phyloP scores from a whole-genome alignment of 2,797 vertebrate species.

The Halcyon badia region DNA sequence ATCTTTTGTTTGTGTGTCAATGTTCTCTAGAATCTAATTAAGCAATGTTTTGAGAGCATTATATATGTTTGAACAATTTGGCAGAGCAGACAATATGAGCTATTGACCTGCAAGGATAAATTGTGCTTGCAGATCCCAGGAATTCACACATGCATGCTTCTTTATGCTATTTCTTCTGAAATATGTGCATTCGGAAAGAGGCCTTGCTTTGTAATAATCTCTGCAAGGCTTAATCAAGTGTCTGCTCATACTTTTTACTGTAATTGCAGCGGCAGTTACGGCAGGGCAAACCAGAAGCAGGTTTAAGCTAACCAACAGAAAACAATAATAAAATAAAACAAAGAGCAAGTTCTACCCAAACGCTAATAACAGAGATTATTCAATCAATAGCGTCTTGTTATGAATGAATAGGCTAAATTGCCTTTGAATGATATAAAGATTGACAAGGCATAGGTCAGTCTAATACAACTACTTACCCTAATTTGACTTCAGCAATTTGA shows the following conservation, averaged over 20 bases:
- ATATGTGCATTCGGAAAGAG: background rate
- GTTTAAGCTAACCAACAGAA: background rate
- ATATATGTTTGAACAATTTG: constrained; percentile 78
- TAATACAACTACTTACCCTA: constrained; percentile 32
- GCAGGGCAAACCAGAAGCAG: background rate
- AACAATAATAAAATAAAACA: constrained; percentile 1
- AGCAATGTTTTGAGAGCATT: constrained; percentile 77
- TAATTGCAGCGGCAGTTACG: background rate
- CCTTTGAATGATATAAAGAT: constrained; percentile 39
- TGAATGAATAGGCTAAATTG: constrained; percentile 32
- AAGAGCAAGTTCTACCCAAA: background rate
- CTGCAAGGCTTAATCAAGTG: constrained; percentile 32
- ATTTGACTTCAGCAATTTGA: background rate
- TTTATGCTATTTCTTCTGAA: constrained; percentile 9
- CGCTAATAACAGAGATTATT: background rate
- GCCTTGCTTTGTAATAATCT: constrained; percentile 7
- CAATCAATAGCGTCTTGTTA: constrained; percentile 39
- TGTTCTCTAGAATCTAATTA: constrained; percentile 82
- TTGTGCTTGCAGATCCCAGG: constrained; percentile 41
- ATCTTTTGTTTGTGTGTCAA: constrained; percentile 80
- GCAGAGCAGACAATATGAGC: constrained; percentile 63
- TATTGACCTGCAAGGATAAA: constrained; percentile 78
- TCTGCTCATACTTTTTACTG: background rate
- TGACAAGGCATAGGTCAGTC: constrained; percentile 36
- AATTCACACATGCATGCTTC: background rate